Conservation (phyloP, 2,113 vertebrate species). For the Oreocharis arfaki region DNA sequence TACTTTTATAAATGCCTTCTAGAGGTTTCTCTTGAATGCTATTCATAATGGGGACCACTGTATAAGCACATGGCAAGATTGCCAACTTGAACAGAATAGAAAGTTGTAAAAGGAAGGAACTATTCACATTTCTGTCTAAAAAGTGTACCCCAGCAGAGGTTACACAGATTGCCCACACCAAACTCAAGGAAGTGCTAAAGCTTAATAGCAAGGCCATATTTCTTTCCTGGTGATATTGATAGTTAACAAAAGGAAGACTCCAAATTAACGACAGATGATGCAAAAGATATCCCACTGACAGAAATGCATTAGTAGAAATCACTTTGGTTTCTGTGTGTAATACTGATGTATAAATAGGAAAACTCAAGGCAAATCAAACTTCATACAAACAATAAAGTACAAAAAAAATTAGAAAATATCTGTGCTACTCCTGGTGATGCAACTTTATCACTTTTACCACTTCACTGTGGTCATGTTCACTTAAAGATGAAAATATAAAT, state of each 20-base stretch:
- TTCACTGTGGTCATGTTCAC: background rate
- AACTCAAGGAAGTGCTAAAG: background rate
- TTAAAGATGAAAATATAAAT: background rate
- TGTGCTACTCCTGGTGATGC: background rate
- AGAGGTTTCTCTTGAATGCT: background rate
- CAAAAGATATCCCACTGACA: background rate
- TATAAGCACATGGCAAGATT: background rate
- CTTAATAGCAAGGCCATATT: background rate
- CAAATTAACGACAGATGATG: background rate
- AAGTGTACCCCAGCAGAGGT: background rate
- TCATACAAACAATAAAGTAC: background rate
- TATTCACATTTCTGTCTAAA: background rate
- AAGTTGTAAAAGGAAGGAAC: background rate
- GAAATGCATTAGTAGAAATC: background rate
- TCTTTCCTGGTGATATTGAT: background rate
- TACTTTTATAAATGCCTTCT: background rate
- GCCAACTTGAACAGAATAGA: background rate
- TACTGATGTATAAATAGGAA: background rate
- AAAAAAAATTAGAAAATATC: background rate
- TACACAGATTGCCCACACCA: background rate
- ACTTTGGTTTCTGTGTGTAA: background rate
- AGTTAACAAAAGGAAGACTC: background rate
- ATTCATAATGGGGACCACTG: background rate
- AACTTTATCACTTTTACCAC: background rate
- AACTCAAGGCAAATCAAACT: background rate